phyloP scores from a whole-genome alignment of 2,113 vertebrate species.

The Dicrurus megarhynchus region DNA sequence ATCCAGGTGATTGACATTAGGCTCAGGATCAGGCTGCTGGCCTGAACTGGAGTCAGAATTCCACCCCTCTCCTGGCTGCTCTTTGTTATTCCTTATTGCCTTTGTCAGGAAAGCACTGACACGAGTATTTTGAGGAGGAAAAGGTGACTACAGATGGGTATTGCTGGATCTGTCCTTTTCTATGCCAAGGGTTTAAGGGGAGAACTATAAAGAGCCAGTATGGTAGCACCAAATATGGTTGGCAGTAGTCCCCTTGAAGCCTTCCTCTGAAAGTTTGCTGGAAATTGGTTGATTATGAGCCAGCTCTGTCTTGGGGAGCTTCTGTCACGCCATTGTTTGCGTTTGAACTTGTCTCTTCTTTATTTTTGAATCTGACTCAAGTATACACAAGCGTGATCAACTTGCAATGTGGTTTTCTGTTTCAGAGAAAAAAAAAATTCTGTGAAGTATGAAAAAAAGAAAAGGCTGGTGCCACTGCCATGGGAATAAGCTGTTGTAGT shows the following conservation, averaged over 20 bases:
- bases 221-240: background rate
- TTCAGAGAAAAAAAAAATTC: background rate
- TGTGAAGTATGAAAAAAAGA: background rate
- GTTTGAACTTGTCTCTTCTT: background rate
- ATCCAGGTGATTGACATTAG: background rate
- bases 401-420: background rate
- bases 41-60: background rate
- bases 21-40: background rate
- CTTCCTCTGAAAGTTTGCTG: background rate
- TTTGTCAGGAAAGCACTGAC: background rate
- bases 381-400: background rate
- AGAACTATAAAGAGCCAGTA: background rate
- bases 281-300: background rate
- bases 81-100: background rate
- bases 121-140: background rate
- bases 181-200: background rate
- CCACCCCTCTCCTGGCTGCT: background rate
- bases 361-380: background rate
- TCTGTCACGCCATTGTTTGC: background rate
- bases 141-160: background rate
- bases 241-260: background rate
- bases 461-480: background rate
- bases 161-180: background rate
- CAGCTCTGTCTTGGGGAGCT: background rate
- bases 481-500: background rate